Base-by-base conservation (phyloP, 1,140 invertebrate species). In the Teleopsis dalmanni region DNA sequence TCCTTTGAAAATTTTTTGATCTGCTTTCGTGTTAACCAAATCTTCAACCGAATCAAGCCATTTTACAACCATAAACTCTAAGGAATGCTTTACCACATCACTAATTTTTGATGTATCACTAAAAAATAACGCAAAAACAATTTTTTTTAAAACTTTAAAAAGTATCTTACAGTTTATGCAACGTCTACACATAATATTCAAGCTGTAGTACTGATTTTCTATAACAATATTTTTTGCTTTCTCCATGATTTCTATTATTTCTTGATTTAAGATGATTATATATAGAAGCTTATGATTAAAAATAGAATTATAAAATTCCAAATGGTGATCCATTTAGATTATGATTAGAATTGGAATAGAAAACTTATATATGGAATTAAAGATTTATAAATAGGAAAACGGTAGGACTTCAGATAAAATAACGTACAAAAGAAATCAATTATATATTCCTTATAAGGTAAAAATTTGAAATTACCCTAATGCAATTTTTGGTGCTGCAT, bases 21-120 rank as follows among this genome's bases (percentile, higher is more conserved):
- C 21, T 11, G 57, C 37, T 29, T 59, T 57, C 2, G 59, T 76
- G 45, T 78, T 76, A 8, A 88, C 69, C 9, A 88, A 76, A 60
- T 88, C 82, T 47, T 77, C 77, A 18, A 87, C 81, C 50, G 83
- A 80, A 34, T 76, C 74, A 2, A 77, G 72, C 87, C 87, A 90
- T 58, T 87, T 85, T 40, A 85, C 84, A 3, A 88, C 75, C 31
- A 84, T 78, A 36, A 77, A 77, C 66, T 90, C 87, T 29, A 87
- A 78, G 4, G 82, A 75, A 19, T 77, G 78, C 53, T 84, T 81
- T 42, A 88, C 64, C 27, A 74, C 58, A 48, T 79, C 69, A 64
- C 85, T 79, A 5, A 78, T 56, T 5, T 53, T 55, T 11, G 36
- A 47, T 11, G 57, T 26, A 26, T 62, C 46, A 4, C 62, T 65